A percentile compares a stretch with the other conserved stretches of the same genome.
phyloP scores from a whole-genome alignment of 1,140 invertebrate species.

The Pseudoatta argentina region DNA sequence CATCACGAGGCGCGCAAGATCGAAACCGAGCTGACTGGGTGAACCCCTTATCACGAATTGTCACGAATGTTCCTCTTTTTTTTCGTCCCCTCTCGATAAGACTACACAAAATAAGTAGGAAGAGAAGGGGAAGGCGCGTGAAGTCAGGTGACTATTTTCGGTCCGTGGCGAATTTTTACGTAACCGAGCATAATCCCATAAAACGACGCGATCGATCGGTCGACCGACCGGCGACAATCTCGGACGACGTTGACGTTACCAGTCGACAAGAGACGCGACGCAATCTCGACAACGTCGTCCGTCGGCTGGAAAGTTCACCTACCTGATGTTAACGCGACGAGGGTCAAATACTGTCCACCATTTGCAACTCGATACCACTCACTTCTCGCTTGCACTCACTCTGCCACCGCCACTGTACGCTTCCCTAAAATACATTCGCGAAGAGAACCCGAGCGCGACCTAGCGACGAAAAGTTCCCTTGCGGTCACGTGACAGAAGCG shows the following conservation, averaged over 20 bases:
- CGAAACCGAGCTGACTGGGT: neutral
- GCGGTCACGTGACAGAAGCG: slow-evolving; percentile 1
- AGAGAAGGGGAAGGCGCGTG: neutral
- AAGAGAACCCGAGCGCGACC: slow-evolving; percentile 65
- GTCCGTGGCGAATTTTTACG: slow-evolving; percentile 77
- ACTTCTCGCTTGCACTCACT: too few relatives aligned
- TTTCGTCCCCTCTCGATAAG: neutral
- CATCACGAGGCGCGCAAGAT: neutral
- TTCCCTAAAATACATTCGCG: slow-evolving; percentile 73
- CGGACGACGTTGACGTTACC: neutral
- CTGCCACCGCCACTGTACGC: slow-evolving; percentile 42
- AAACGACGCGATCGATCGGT: neutral
- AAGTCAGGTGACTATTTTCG: slow-evolving; percentile 77
- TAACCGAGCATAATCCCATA: slow-evolving; percentile 62
- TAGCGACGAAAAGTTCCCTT: slow-evolving; percentile 5
- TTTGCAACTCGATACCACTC: slow-evolving; percentile 79
- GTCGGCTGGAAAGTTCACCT: slow-evolving; percentile 43
- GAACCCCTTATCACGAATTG: neutral
- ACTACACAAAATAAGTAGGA: too few relatives aligned
- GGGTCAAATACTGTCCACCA: slow-evolving; percentile 82
- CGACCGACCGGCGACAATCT: neutral
- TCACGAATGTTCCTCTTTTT: neutral
- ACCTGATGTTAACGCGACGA: slow-evolving; percentile 84
- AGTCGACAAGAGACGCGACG: too few relatives aligned
- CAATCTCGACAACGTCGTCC: too few relatives aligned